A percentile compares a stretch with the other conserved stretches of the same genome.
Evolutionary conservation across 2,888 invertebrate genomes (phyloP).

Genomic region (Stenoptilia bipunctidactyla): DNA sequence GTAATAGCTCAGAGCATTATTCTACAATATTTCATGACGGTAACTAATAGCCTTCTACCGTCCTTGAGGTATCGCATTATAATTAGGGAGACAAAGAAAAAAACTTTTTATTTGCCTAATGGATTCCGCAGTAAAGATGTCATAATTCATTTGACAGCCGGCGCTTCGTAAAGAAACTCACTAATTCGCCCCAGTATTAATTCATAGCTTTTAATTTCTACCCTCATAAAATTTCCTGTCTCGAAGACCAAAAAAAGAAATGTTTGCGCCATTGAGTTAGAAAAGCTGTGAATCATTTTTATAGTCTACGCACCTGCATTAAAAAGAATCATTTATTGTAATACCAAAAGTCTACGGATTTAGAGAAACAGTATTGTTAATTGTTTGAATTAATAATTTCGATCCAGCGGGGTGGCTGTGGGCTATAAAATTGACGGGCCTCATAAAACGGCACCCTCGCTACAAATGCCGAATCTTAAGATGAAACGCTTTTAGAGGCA

Average conservation of each 20-base stretch:
- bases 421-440: constrained; percentile 29
- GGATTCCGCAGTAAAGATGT: constrained; percentile 36
- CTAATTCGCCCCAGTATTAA: constrained; percentile 33
- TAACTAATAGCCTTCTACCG: background rate
- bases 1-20: background rate
- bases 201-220: constrained; percentile 31
- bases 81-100: background rate
- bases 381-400: constrained; percentile 48
- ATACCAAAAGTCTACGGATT: constrained; percentile 18
- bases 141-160: constrained; percentile 46
- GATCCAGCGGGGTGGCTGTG: constrained; percentile 29
- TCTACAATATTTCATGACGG: background rate
- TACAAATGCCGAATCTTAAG: background rate
- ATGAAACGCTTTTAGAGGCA: background rate
- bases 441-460: constrained; percentile 26
- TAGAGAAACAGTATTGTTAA: constrained; percentile 36
- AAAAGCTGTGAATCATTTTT: constrained; percentile 1
- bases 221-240: constrained; percentile 20
- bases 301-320: constrained; percentile 1
- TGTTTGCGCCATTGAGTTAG: background rate
- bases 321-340: constrained; percentile 19
- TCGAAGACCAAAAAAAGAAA: background rate
- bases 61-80: background rate
- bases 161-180: constrained; percentile 31
- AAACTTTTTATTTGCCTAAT: constrained; percentile 26